A percentile compares a stretch with the other conserved stretches of the same genome.
Evolutionary conservation across 2,888 invertebrate genomes (phyloP).

Genomic region (Lasioglossum lativentre): DNA sequence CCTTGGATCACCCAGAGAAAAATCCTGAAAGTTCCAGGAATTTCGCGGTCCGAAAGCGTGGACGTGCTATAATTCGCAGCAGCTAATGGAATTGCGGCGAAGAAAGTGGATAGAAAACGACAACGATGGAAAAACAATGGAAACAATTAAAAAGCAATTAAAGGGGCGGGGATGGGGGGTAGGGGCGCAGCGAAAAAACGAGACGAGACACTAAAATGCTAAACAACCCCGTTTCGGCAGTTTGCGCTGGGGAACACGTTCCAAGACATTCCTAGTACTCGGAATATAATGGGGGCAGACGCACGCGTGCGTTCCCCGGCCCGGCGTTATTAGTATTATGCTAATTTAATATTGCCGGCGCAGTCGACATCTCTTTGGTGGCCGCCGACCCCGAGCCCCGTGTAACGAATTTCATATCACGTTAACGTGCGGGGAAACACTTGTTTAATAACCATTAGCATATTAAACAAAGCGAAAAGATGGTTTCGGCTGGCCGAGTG

Average conservation of each 20-base stretch:
- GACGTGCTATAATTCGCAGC: not conserved
- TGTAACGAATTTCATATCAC: slow-evolving; percentile 75
- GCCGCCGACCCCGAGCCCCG: slow-evolving; percentile 34
- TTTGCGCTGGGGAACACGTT: slow-evolving; percentile 20
- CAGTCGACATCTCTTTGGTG: slow-evolving; percentile 50
- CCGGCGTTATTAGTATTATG: slow-evolving; percentile 72
- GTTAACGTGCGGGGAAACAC: slow-evolving; percentile 74
- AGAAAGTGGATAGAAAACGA: not conserved
- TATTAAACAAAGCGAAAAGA: slow-evolving; percentile 73
- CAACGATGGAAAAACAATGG: not conserved
- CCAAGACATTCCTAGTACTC: slow-evolving; percentile 46
- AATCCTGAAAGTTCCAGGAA: not conserved
- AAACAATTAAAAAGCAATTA: slow-evolving; percentile 15
- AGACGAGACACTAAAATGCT: slow-evolving; percentile 73
- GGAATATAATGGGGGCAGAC: slow-evolving; percentile 61
- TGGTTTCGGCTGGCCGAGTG: not conserved
- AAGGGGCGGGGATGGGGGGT: not conserved
- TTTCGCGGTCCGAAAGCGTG: not conserved
- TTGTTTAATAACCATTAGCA: slow-evolving; percentile 77
- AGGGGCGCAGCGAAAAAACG: not conserved
- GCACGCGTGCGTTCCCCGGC: slow-evolving; percentile 11
- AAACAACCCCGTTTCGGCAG: slow-evolving; percentile 63
- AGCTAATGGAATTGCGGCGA: not conserved
- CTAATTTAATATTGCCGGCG: slow-evolving; percentile 72
- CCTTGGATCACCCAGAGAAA: not conserved